Conservation (phyloP, 2,113 vertebrate species). For the Cebus imitator region DNA sequence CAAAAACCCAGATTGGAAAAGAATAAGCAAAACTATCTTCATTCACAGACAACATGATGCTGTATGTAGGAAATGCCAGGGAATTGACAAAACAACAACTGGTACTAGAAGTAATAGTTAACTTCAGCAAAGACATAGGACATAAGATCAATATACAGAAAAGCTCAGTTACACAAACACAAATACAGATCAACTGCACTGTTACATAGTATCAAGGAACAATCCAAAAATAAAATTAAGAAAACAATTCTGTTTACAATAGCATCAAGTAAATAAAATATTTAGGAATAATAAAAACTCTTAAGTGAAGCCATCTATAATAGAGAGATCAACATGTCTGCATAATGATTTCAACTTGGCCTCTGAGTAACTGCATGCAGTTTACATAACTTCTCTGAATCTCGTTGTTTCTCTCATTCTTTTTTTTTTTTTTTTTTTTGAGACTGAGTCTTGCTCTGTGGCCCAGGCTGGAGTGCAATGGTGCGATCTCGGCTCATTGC, state of each 20-base stretch:
- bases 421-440: neutral
- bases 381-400: neutral
- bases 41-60: neutral
- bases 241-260: neutral
- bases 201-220: neutral
- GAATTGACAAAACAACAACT: neutral
- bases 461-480: too few species aligned
- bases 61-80: slow-evolving; percentile 12
- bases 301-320: neutral
- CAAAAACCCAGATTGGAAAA: neutral
- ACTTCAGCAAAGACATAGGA: neutral
- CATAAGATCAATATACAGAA: neutral
- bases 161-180: neutral
- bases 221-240: slow-evolving; percentile 39
- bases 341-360: slow-evolving; percentile 1
- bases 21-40: slow-evolving; percentile 2
- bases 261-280: slow-evolving; percentile 35
- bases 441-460: too few species aligned
- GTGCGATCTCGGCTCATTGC: too few species aligned
- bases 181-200: slow-evolving; percentile 18
- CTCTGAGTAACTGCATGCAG: neutral
- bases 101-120: neutral
- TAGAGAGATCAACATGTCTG: neutral
- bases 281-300: neutral
- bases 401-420: neutral